Base-by-base conservation (phyloP, 2,797 vertebrate genomes). In the Anniella stebbinsi region DNA sequence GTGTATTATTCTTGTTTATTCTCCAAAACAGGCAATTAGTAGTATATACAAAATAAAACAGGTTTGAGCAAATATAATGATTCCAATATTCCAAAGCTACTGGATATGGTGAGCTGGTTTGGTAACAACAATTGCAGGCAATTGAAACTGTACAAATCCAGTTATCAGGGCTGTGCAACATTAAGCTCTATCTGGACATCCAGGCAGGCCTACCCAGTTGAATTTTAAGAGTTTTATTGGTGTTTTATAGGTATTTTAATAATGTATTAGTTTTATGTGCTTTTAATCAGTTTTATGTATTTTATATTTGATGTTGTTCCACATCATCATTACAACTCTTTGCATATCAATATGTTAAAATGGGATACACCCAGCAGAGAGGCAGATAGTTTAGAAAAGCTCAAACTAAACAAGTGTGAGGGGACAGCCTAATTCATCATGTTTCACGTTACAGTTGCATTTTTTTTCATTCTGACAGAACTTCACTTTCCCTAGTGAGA, bases 11-110 rank as follows among this genome's bases (percentile, higher is more conserved):
- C 92, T 89, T 89, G 15, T 80, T 75, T 94, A 87, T 85, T 76
- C 88, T 92, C 60, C 84, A 92, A 93, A 94, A 90, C 83, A 85
- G 3, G 48, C 69, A 78, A 88, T 88, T 92, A 91, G 69, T 87
- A 69, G 13, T 75, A 54, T 84, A 25, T 4, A 77, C 38, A 45
- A 90, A 94, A 90, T 85, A 54, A 90, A 80, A 88, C n/a, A 10
- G 41, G 41, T 28, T 81, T 86, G 84, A 57, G 92, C 83, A 87
- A 90, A 88, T 51, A 60, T 67, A 90, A 92, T 78, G 78, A 93
- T 72, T 88, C 63, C 38, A 82, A 28, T 92, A 60, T n/a, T 88
- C 54, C 1, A 89, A 1, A 83, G 54, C 57, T 84, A 67, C 38
- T 87, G 75, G 72, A 45, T 12, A n/a, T 91, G 41, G 7, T 63